Percentiles rank a stretch among this genome's conserved stretches.
Evolutionary conservation across 2,797 vertebrate species (phyloP).

Genomic region (Xiphophorus birchmanni): DNA sequence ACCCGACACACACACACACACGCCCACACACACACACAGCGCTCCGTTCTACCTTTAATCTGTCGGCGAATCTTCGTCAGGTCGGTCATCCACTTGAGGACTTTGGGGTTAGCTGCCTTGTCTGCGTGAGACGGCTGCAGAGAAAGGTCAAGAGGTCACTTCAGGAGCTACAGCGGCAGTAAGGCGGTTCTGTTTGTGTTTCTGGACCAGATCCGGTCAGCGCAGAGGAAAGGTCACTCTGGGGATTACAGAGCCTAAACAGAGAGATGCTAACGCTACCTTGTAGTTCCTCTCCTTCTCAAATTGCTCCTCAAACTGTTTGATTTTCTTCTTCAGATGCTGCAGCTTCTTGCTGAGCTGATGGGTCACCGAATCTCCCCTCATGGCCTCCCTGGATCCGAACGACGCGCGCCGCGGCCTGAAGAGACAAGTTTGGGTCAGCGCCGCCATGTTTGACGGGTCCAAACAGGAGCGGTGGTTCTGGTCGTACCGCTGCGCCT

Average conservation of each 20-base stretch:
- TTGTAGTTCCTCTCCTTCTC: constrained; percentile 95
- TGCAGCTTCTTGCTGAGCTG: constrained; percentile 97
- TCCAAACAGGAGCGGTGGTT: neutral
- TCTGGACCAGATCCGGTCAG: neutral
- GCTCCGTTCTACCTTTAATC: constrained; percentile 89
- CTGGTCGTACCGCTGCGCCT: constrained; percentile 86
- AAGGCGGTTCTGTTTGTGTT: neutral
- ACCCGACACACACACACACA: neutral
- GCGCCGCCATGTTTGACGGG: neutral
- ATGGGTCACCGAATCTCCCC: constrained; percentile 88
- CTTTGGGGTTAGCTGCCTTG: constrained; percentile 97
- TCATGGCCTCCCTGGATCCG: constrained; percentile 90
- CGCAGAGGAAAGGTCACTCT: neutral
- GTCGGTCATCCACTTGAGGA: constrained; percentile 98
- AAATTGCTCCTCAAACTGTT: constrained; percentile 97
- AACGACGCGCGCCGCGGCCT: constrained; percentile 93
- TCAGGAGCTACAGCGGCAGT: neutral
- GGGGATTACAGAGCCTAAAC: neutral
- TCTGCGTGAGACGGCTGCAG: constrained; percentile 93
- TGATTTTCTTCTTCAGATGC: constrained; percentile 94
- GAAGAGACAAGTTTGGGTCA: constrained; percentile 4
- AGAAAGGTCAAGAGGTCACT: neutral
- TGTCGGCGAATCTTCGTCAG: constrained; percentile 95
- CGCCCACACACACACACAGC: neutral
- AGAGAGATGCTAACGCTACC: constrained; percentile 67